Conservation (phyloP, 64 coral and sea anemone species). For the Hydrozoanthus tunicans region DNA sequence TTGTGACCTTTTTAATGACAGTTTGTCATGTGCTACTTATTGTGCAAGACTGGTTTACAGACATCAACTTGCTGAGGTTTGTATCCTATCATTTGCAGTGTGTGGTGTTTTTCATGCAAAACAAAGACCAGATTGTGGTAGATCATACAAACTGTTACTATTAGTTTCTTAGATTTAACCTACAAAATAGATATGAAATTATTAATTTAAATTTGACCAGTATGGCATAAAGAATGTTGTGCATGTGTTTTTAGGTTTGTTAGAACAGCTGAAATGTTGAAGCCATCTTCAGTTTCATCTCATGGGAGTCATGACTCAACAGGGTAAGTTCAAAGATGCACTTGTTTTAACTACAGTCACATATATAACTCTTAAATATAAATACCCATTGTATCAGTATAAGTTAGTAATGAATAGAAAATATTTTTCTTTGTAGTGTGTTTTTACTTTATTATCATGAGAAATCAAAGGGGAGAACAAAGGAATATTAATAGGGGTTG, state of each 20-base stretch:
- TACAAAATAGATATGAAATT: background rate
- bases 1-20: conserved; percentile 92
- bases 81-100: background rate
- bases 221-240: background rate
- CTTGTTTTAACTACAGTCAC: background rate
- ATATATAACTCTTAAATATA: no score
- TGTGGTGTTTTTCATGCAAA: background rate
- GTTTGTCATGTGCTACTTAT: conserved; percentile 92
- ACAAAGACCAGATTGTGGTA: no score
- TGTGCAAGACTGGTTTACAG: conserved; percentile 96
- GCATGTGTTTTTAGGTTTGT: conserved; percentile 68
- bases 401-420: no score
- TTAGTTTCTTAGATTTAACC: background rate
- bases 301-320: conserved; percentile 74
- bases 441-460: no score
- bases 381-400: no score
- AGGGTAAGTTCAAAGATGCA: conserved; percentile 53
- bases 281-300: conserved; percentile 82
- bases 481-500: no score
- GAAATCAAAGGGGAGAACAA: no score
- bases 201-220: background rate
- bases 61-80: conserved; percentile 84
- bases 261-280: conserved; percentile 98
- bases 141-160: background rate
- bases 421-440: no score